Conservation (phyloP, 1,140 invertebrate genomes). For the Neomicropteryx cornuta region DNA sequence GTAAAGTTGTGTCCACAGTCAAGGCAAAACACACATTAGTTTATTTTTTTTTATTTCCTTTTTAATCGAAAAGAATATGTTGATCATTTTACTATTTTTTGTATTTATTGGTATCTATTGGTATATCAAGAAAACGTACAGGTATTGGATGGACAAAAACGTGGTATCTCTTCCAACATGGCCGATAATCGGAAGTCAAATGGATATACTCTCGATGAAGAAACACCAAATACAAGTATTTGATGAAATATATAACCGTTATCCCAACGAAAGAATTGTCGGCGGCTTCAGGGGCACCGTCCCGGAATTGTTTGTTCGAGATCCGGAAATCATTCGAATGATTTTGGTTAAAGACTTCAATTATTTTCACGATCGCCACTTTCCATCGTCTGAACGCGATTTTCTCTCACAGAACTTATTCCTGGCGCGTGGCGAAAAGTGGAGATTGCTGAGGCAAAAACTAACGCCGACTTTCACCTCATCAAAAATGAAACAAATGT, state of each 20-base stretch:
- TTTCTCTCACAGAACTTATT: constrained; percentile 17
- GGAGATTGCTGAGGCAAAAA: constrained; percentile 39
- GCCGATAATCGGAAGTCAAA: constrained; percentile 25
- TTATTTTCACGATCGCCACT: constrained; percentile 30
- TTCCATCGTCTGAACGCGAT: constrained; percentile 12
- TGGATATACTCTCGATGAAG: constrained; percentile 13
- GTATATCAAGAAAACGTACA: constrained; percentile 19
- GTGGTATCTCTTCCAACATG: constrained; percentile 27
- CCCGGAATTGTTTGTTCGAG: constrained; percentile 35
- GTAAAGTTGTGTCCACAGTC: no score
- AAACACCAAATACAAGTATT: constrained; percentile 16
- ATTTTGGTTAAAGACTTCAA: constrained; percentile 42
- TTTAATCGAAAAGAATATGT: no score
- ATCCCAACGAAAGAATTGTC: constrained; percentile 15
- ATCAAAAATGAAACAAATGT: constrained; percentile 45
- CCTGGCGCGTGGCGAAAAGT: constrained; percentile 23
- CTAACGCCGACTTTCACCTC: constrained; percentile 46
- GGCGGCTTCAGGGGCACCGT: constrained; percentile 25
- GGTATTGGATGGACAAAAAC: constrained; percentile 32
- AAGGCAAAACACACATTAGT: no score
- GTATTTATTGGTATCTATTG: no score
- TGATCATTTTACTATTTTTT: no score
- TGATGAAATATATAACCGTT: constrained; percentile 19
- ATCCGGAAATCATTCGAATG: constrained; percentile 38
- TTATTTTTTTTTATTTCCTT: no score